Base-by-base conservation (phyloP, 2,113 vertebrate species). In the Oncorhynchus masou region DNA sequence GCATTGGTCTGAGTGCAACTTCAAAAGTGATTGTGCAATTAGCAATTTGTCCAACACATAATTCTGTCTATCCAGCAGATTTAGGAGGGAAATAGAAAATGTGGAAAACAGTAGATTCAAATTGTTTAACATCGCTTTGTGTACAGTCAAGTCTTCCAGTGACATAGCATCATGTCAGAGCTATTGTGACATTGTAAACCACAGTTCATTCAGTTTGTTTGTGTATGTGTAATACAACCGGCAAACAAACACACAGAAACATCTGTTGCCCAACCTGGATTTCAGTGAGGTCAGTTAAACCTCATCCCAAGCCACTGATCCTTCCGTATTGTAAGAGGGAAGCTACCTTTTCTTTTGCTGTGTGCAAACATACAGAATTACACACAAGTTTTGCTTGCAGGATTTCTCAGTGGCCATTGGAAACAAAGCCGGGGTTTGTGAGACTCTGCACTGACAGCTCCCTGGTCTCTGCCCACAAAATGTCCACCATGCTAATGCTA, bases 1-100 rank as follows among this genome's bases (percentile, higher is more conserved):
- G 76, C 78, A 79, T 81, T 74, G 67, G 81, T 78, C 84, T 82
- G 39, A 45, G 39, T 45, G 39, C 39, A 45, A 45, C 39, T 45
- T 45, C 9, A 45, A 45, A 12, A 45, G 39, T 9, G 39, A 45
- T 45, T 77, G 51, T 54, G 1, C 16, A 15, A 51, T 51, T 51
- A 13, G 15, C 49, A 51, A 19, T 54, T 15, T 54, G 15, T 11
- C 9, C 9, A 45, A 12, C 39, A 12, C 39, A 54, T 54, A 5
- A 16, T 54, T 15, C 15, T 19, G 16, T 54, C 13, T 54, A 45
- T 11, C 39, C 39, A 45, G 39, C 39, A 54, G 16, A 45, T 11
- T 45, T 45, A 45, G 39, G 9, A 45, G 39, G 2, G 39, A 45
- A 45, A 45, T 45, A 45, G 39, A 45, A 45, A 2, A 54, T 16